phyloP scores from a whole-genome alignment of 2,113 vertebrate genomes.

The Atherinomorus stipes region DNA sequence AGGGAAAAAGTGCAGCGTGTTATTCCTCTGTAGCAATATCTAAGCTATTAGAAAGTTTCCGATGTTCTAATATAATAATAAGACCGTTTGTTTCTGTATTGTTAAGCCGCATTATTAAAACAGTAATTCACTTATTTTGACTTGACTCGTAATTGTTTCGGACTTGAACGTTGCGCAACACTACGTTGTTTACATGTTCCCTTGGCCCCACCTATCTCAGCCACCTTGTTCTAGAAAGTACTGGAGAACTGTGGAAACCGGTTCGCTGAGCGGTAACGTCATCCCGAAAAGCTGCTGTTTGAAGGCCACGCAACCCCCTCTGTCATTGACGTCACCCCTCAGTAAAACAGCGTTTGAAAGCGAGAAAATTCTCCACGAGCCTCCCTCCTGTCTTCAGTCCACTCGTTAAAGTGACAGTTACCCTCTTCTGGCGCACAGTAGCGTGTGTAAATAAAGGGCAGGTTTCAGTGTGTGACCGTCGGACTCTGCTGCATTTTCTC shows the following conservation, averaged over 20 bases:
- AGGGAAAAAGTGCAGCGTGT: too few relatives aligned
- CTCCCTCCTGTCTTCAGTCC: slow-evolving; percentile 5
- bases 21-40: too few relatives aligned
- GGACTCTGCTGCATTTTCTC: not conserved
- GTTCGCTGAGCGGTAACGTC: slow-evolving; percentile 68
- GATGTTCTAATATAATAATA: too few relatives aligned
- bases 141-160: not conserved
- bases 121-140: not conserved
- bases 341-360: slow-evolving; percentile 60
- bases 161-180: slow-evolving; percentile 74
- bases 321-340: slow-evolving; percentile 72
- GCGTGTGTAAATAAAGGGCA: not conserved
- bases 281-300: slow-evolving; percentile 60
- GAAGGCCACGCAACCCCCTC: slow-evolving; percentile 56
- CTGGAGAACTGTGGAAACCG: slow-evolving; percentile 19
- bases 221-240: slow-evolving; percentile 70
- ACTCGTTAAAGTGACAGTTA: slow-evolving; percentile 61
- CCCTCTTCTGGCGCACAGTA: not conserved
- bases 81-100: too few relatives aligned
- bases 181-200: slow-evolving; percentile 80
- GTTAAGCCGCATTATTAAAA: too few relatives aligned
- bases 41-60: not conserved
- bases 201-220: slow-evolving; percentile 77
- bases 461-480: slow-evolving; percentile 2
- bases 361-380: slow-evolving; percentile 38